These are phyloP conservation scores for Amphipoea oculea DNA, from an alignment of 2,888 invertebrate genomes.

Conservation along the genomic window DNA sequence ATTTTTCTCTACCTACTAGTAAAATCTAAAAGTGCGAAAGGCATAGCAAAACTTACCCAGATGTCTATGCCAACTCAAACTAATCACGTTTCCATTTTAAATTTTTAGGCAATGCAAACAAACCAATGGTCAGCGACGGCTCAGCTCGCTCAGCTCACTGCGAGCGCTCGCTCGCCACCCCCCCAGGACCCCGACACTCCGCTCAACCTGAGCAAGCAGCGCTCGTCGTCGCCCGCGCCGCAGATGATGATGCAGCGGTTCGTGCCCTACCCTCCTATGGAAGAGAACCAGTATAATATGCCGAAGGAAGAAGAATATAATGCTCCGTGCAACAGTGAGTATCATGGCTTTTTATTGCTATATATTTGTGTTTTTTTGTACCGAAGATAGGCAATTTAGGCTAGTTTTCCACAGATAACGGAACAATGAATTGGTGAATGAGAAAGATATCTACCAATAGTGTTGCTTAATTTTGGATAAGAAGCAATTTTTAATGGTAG, in stretches of 20 bases:
- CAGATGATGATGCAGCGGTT: constrained; percentile 90
- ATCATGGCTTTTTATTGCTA: background rate
- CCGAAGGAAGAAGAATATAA: constrained; percentile 87
- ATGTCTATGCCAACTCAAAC: background rate
- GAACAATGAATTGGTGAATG: background rate
- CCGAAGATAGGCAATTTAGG: background rate
- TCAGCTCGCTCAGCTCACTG: constrained; percentile 93
- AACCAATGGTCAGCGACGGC: constrained; percentile 93
- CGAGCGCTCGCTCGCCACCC: constrained; percentile 90
- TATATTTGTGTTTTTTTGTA: background rate
- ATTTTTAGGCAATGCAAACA: constrained; percentile 86
- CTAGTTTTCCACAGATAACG: background rate
- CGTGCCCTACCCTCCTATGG: constrained; percentile 87
- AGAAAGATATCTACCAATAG: background rate
- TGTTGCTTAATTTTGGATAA: background rate
- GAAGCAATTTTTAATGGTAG: background rate
- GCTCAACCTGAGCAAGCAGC: constrained; percentile 96
- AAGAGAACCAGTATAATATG: constrained; percentile 84
- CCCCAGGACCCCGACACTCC: constrained; percentile 95
- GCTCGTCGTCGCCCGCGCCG: constrained; percentile 91
- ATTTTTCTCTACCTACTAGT: background rate
- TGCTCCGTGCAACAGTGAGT: constrained; percentile 85
- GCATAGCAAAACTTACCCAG: background rate
- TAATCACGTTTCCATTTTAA: background rate
- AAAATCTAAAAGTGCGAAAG: background rate